Evolutionary conservation across 2,888 invertebrate species (phyloP), one percentile per base, ranked within the genome.

Genomic region (Eupithecia centaureata): DNA sequence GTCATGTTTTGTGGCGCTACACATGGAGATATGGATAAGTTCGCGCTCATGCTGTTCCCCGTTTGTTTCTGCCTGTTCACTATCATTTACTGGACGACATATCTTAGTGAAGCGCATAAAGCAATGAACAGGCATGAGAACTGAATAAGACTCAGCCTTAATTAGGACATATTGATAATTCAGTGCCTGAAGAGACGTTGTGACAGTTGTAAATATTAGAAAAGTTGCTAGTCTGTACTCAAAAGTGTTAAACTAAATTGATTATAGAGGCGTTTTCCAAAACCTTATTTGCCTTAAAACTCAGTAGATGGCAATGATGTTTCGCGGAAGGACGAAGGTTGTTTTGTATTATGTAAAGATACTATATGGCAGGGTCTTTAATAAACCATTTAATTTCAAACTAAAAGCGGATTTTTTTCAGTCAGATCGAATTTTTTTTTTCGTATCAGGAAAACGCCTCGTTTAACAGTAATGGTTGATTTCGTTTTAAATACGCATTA

Each of bases 1-100:
- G 91, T 95, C 38, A 91, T 95, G 85, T 95, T 94, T 79, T 95
- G 95, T 78, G 95, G 95, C 77, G 94, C 95, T 70, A 94, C 94
- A 80, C 91, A 95, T 73, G 95, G 95, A 32, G 87, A 94, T 47
- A 86, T 95, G 68, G 95, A 95, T 83, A 94, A 94, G 80, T 93
- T 94, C 72, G 95, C 95, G 8, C 90, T 95, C n/a, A 94, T 94
- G 72, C 71, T 95, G 52, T 95, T 95, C 81, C 95, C 95, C 0
- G 70, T 94, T 68, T 93, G 94, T 81, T 95, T 95, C 85, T 73
- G 93, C 38, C 87, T 95, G 4, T 95, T 95, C 79, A 90, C 94
- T 54, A 82, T 94, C 69, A 93, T 94, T 70, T 95, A 95, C 82
- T 95, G 95, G 95, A 94, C 94, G 73, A 93, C 94, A 67, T 95